Evolutionary conservation across 1,140 invertebrate genomes (phyloP), one percentile per base, ranked within the genome.

Genomic region (Drosophila erecta): DNA sequence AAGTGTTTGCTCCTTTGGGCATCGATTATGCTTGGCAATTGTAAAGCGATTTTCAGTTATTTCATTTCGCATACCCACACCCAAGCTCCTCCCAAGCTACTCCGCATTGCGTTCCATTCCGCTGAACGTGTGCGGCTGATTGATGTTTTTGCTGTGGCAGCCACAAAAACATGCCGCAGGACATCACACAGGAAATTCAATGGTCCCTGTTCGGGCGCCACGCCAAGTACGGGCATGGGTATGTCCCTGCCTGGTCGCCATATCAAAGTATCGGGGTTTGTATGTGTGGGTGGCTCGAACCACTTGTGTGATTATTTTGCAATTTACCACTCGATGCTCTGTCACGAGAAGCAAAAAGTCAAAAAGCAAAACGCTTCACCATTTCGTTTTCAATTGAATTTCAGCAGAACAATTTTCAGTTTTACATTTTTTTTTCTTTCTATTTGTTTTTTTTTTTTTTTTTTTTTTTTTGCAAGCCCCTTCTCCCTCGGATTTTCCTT

Each of bases 31-130:
- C 75, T 72, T 67, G 79, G 76, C 84, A 87, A 87, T 87, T 91
- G 89, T 91, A 90, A 91, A 90, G 77, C 83, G 85, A 91, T 91
- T 91, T 89, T 89, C 85, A 90, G 85, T 90, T 90, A 85, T 89
- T 81, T 80, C 83, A 59, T 77, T 76, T 61, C 54, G 40, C 59
- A 24, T 57, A 8, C 12, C 24, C 40, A n/a, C 2, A 20, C 27
- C 33, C 46, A 7, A 4, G 7, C 14, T 22, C 5, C 15, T 17
- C 17, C 17, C 17, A 17, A 20, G 4, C 41, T 11, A 1, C 7
- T 6, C 43, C 20, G 20, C 22, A n/a, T 47, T 24, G 53, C 38
- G 57, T 35, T 37, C 47, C 50, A 56, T 38, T 49, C 53, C 53
- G 24, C 35, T 20, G 17, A 50, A 61, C 57, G 56, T 56, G 51